Base-by-base conservation (phyloP, 2,113 vertebrate genomes). In the Ceyx melanurus region DNA sequence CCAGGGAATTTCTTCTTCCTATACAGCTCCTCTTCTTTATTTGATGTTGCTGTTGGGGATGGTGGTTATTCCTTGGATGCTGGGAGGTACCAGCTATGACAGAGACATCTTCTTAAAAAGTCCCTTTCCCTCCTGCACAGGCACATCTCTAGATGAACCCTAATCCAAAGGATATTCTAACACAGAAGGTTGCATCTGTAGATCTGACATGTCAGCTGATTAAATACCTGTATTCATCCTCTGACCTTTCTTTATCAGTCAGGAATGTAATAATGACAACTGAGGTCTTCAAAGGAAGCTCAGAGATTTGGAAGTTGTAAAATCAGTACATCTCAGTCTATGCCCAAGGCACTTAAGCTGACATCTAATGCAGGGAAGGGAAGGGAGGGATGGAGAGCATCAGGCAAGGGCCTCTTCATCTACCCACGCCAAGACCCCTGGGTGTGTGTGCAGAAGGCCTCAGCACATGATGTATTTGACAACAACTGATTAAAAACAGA, bases 321-420 rank as follows among this genome's bases (percentile, higher is more conserved):
- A 67, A 64, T 13, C 50, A 22, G 10, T 58, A 53, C 42, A 53
- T 18, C 46, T 76, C 40, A 87, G 26, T 20, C 70, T 25, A 31
- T 18, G 46, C 48, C 23, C 61, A 46, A 46, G 57, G 16, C 50
- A 31, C 40, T 50, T 54, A 22, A 72, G 58, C 11, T 60, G 18
- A 58, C 3, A 0, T 13, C 15, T 42, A 33, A 58, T 6, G 25
- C 25, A 68, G 20, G 9, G 33, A 53, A 68, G 0, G 1, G 62
- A 62, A 42, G 14, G 42, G 40, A 85, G 70, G 23, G 45, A 54
- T 37, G 62, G 15, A 66, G 40, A 66, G 29, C 12, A n/a, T 64
- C 48, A 60, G 58, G 72, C 18, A 72, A 26, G 37, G 85, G 43
- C 5, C 26, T 58, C 50, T 73, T 82, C 50, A 57, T 19, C 58